Base-by-base conservation (phyloP, 2,113 vertebrate species). In the Campylorhamphus procurvoides region DNA sequence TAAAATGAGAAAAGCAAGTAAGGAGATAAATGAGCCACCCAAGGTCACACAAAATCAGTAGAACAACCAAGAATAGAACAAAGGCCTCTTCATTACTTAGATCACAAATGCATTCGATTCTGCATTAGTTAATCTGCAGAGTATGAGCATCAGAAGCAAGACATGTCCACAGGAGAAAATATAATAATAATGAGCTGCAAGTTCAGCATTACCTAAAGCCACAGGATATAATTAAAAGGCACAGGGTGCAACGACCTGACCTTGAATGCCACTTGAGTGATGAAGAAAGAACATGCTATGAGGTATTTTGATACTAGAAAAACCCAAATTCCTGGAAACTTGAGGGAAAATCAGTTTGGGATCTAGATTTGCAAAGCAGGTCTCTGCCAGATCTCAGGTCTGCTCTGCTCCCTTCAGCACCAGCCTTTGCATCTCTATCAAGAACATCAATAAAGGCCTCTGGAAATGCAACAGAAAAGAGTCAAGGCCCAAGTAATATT, bases 51-150 rank as follows among this genome's bases (percentile, higher is more conserved):
- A 95, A 91, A 96, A 95, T 96, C 90, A 96, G 91, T 83, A 77
- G 94, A 96, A 96, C 71, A 90, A 91, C 92, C 93, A 86, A 77
- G 90, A 93, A 93, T 76, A 97, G 95, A 94, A 96, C 93, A 95
- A 96, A 94, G 71, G 55, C 67, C 87, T 73, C 75, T 94, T 96
- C 93, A 91, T 91, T 95, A 90, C 62, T 94, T 80, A 91, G 78
- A 93, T 93, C 94, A 95, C 82, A 96, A 95, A 93, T 25, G 23
- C 67, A 96, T 91, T 90, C 5, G 1, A 91, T 92, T 95, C 95
- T 84, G 86, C 80, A 84, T 92, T 95, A 93, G 88, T 94, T 95
- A 93, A 94, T 92, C 86, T 91, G 60, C 79, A 89, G 79, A 92
- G 44, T 22, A n/a, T 72, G 74, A 75, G 66, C 80, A 94, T 89